Evolutionary conservation across 2,113 vertebrate genomes (phyloP).

Genomic region (Cranoglanis bouderius): DNA sequence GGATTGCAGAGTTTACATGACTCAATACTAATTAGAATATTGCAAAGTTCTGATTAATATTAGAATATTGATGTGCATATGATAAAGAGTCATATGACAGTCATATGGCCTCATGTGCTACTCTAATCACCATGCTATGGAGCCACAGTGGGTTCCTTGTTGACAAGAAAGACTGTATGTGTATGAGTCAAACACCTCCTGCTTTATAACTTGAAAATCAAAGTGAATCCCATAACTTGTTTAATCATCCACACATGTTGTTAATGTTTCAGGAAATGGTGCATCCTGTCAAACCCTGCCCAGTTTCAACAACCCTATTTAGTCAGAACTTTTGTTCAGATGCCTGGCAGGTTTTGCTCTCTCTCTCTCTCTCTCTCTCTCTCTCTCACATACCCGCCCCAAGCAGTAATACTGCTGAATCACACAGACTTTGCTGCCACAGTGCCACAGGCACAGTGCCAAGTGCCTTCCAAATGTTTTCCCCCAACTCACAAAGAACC

Average conservation of each 20-base stretch:
- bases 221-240: not conserved
- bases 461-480: constrained; percentile 60
- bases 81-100: constrained; percentile 58
- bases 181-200: not conserved
- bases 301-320: not conserved
- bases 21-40: no score
- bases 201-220: not conserved
- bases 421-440: constrained; percentile 63
- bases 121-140: not conserved
- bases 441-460: no score
- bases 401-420: constrained; percentile 67
- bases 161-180: not conserved
- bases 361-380: not conserved
- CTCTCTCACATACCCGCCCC: not conserved
- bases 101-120: not conserved
- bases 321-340: not conserved
- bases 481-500: not conserved
- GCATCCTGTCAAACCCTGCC: not conserved
- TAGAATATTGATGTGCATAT: no score
- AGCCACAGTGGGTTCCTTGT: not conserved
- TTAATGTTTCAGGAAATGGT: not conserved
- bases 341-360: not conserved
- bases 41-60: no score
- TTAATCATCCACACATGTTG: not conserved
- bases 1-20: no score